Conservation (phyloP, 1,140 invertebrate species). For the Euglossa dilemma region DNA sequence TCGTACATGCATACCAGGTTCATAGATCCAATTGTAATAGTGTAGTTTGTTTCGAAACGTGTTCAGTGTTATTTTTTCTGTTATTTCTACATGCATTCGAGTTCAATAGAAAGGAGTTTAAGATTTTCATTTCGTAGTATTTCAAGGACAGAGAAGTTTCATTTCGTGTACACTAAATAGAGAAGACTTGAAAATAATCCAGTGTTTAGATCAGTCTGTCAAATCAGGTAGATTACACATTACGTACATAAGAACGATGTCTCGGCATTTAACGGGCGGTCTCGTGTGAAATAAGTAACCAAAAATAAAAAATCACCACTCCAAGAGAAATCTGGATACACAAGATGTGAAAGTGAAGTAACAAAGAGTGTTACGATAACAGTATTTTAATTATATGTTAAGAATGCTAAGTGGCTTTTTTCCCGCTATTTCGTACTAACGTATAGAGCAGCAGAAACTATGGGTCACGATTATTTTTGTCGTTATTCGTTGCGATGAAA, state of each 20-base stretch:
- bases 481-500: neutral
- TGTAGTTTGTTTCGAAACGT: slow-evolving; percentile 45
- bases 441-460: neutral
- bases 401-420: slow-evolving; percentile 12
- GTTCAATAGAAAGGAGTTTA: neutral
- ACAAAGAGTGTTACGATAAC: neutral
- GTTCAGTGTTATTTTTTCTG: slow-evolving; percentile 19
- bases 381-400: slow-evolving; percentile 18
- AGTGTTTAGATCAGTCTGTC: slow-evolving; percentile 33
- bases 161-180: neutral
- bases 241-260: slow-evolving; percentile 5
- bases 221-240: slow-evolving; percentile 31
- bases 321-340: neutral
- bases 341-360: neutral
- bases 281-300: neutral
- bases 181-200: slow-evolving; percentile 4
- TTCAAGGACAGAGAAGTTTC: neutral
- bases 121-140: neutral
- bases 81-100: slow-evolving; percentile 7
- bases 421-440: slow-evolving; percentile 31
- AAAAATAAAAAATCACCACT: neutral
- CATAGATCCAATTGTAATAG: slow-evolving; percentile 41
- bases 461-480: slow-evolving; percentile 13
- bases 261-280: neutral
- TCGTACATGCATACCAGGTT: slow-evolving; percentile 20